Evolutionary conservation across 2,888 invertebrate genomes (phyloP).

Genomic region (Tenthredo notha): DNA sequence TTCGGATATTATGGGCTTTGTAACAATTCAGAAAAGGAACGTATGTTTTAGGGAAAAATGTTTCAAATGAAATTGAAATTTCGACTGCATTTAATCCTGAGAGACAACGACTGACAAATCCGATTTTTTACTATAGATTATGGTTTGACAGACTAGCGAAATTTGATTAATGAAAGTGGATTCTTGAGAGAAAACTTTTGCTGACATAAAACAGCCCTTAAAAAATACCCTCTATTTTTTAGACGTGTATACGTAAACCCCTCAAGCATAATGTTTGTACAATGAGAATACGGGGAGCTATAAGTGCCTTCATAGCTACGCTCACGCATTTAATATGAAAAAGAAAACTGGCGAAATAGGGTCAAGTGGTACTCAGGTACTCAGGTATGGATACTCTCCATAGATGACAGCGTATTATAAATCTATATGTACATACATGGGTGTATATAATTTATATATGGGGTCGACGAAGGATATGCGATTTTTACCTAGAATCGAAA

Average conservation of each 20-base stretch:
- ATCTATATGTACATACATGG: background rate
- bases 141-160: background rate
- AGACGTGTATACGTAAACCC: background rate
- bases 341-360: slow-evolving; percentile 26
- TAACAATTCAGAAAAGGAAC: background rate
- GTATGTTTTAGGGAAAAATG: background rate
- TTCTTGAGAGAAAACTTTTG: background rate
- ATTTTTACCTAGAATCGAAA: no score
- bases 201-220: background rate
- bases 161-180: background rate
- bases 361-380: slow-evolving; percentile 49
- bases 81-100: background rate
- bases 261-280: background rate
- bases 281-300: background rate
- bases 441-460: background rate
- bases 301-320: background rate
- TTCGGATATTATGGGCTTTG: background rate
- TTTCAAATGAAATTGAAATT: background rate
- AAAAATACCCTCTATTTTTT: background rate
- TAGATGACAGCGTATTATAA: background rate
- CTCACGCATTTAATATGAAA: background rate
- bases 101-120: background rate
- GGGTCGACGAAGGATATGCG: no score
- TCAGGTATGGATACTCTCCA: slow-evolving; percentile 7
- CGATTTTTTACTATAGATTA: background rate